phyloP scores from a whole-genome alignment of 2,113 vertebrate species.

The Bubo blakistoni region DNA sequence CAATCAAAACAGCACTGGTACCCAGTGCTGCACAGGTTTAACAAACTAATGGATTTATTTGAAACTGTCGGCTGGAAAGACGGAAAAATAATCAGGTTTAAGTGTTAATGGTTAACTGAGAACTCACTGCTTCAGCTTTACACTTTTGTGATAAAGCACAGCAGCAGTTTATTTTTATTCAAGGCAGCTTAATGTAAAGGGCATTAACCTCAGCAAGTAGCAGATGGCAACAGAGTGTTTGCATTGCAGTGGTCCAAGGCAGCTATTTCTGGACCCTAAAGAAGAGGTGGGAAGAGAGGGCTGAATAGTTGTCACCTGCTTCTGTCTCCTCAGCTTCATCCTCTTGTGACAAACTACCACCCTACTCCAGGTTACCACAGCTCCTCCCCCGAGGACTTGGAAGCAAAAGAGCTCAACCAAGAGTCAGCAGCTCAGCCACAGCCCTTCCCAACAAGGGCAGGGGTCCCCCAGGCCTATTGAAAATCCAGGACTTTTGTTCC shows the following conservation, averaged over 20 bases:
- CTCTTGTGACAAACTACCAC: neutral
- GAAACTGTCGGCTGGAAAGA: neutral
- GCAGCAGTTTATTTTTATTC: slow-evolving; percentile 1
- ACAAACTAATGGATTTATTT: slow-evolving; percentile 23
- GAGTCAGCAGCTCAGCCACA: neutral
- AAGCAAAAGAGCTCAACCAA: neutral
- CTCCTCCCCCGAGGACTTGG: neutral
- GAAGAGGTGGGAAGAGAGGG: neutral
- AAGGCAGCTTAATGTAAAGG: neutral
- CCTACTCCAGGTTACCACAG: neutral
- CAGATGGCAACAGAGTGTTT: slow-evolving; percentile 9
- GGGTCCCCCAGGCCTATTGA: neutral
- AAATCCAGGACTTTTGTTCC: neutral
- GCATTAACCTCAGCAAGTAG: neutral
- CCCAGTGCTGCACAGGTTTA: neutral
- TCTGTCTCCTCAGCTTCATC: neutral
- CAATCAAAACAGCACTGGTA: neutral
- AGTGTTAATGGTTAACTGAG: slow-evolving; percentile 59
- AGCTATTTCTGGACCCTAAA: neutral
- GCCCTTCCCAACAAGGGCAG: fast-evolving
- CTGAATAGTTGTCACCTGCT: neutral
- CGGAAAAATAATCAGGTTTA: slow-evolving; percentile 17
- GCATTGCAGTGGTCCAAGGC: neutral
- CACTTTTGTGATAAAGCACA: neutral
- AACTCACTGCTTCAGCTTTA: neutral